phyloP scores from a whole-genome alignment of 53 echinoderm and acorn worm species.

The Holothuria scabra region DNA sequence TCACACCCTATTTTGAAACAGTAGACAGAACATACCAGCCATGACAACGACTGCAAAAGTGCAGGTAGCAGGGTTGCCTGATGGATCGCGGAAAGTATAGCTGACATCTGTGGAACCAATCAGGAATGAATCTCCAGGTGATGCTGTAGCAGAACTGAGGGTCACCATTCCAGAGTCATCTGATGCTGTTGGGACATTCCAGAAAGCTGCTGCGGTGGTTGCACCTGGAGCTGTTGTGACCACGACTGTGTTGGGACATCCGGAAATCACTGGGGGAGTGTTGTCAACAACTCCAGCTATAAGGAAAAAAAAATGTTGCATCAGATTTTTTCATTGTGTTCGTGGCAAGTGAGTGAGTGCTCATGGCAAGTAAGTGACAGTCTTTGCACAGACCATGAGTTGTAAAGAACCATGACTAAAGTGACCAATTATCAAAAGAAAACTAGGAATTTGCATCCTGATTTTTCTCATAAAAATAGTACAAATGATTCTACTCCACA shows the following conservation, averaged over 20 bases:
- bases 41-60: conserved; percentile 55
- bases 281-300: conserved; percentile 46
- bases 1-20: no score
- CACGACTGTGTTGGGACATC: conserved; percentile 61
- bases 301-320: neutral
- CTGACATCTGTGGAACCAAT: conserved; percentile 54
- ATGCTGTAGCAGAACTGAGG: conserved; percentile 3
- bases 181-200: conserved; percentile 68
- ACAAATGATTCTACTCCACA: no score
- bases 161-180: conserved; percentile 63
- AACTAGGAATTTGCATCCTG: no score
- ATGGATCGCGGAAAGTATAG: conserved; percentile 64
- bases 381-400: no score
- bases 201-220: conserved; percentile 60
- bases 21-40: neutral
- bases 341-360: no score
- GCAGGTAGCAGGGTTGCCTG: conserved; percentile 63
- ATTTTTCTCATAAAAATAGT: no score
- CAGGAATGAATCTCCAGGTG: conserved; percentile 61
- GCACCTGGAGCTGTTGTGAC: conserved; percentile 54
- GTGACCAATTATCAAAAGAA: no score
- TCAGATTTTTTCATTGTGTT: no score
- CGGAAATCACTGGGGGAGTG: conserved; percentile 59
- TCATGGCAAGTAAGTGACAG: no score
- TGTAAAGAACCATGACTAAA: no score